These are phyloP conservation scores for Podarcis lilfordi DNA, from an alignment of 2,797 vertebrate species.

Conservation along the genomic window DNA sequence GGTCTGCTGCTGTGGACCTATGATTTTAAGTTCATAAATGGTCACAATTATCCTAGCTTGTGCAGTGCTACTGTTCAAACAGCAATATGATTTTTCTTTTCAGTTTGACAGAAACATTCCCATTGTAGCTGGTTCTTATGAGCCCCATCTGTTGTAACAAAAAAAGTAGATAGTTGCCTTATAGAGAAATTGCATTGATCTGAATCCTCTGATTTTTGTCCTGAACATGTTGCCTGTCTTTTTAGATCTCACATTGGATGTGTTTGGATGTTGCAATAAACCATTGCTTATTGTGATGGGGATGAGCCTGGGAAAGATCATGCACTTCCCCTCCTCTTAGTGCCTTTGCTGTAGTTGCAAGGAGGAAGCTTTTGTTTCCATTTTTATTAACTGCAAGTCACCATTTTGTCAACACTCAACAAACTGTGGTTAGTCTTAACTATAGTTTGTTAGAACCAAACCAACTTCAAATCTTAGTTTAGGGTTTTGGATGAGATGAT, in stretches of 20 bases:
- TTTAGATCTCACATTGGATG: neutral
- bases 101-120: slow-evolving; percentile 25
- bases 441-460: neutral
- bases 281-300: neutral
- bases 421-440: neutral
- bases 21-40: neutral
- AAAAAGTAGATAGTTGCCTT: slow-evolving; percentile 39
- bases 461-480: neutral
- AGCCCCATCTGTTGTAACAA: slow-evolving; percentile 41
- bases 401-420: neutral
- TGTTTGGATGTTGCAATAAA: slow-evolving; percentile 2
- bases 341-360: neutral
- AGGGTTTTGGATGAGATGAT: neutral
- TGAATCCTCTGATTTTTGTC: slow-evolving; percentile 60
- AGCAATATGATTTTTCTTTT: slow-evolving; percentile 7
- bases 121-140: slow-evolving; percentile 11
- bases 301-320: neutral
- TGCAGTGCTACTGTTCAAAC: slow-evolving; percentile 18
- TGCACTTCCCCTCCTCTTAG: neutral
- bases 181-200: slow-evolving; percentile 11
- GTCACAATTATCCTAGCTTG: neutral
- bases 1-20: neutral
- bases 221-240: slow-evolving; percentile 32
- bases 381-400: neutral
- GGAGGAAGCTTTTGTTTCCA: neutral